These are phyloP conservation scores for Turdus rufiventris DNA, from an alignment of 2,113 vertebrate genomes.

Conservation along the genomic window DNA sequence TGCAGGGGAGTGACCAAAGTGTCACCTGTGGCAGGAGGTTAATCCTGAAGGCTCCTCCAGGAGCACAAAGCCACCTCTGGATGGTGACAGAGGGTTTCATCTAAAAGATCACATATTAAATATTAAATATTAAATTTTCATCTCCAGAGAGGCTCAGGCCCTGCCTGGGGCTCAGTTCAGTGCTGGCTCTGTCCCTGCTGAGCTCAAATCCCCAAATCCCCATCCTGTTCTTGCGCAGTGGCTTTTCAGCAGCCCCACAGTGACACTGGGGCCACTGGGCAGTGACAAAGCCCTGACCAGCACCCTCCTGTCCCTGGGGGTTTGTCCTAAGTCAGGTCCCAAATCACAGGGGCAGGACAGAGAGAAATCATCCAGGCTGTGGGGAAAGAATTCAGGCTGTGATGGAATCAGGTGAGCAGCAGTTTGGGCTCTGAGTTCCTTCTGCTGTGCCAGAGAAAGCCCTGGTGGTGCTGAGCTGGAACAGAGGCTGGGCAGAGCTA, in stretches of 20 bases:
- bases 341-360: accelerated
- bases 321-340: not conserved
- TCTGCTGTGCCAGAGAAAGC: too few relatives aligned
- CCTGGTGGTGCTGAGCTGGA: too few relatives aligned
- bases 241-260: not conserved
- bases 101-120: not conserved
- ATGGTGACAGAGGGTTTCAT: not conserved
- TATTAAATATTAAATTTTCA: not conserved
- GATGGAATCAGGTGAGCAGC: too few relatives aligned
- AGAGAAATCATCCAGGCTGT: too few relatives aligned
- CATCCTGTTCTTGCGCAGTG: not conserved
- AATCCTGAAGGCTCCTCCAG: accelerated
- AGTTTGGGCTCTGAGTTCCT: too few relatives aligned
- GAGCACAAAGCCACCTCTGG: not conserved
- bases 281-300: not conserved
- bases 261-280: accelerated
- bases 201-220: not conserved
- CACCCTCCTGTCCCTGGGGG: accelerated
- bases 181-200: not conserved
- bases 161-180: not conserved
- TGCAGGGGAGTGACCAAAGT: not conserved
- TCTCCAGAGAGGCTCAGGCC: not conserved
- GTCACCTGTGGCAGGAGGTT: too few relatives aligned
- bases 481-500: too few relatives aligned
- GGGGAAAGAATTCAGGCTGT: too few relatives aligned